These are phyloP conservation scores for Crossoptilon crossoptilon DNA, from an alignment of 2,797 vertebrate species.

Conservation along the genomic window DNA sequence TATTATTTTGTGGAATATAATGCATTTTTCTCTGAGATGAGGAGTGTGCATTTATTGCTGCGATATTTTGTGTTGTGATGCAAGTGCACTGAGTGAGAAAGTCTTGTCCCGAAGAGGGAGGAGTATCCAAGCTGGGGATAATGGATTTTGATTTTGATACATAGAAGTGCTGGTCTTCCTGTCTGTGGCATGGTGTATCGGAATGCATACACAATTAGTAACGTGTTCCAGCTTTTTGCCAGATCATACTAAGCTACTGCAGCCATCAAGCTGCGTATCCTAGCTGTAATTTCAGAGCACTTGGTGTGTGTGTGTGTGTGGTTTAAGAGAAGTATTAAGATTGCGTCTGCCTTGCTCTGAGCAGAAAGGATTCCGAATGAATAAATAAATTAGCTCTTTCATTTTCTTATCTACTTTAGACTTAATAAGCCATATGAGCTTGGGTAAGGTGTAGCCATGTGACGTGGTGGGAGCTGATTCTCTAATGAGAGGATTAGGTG, in stretches of 20 bases:
- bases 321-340: not conserved
- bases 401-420: not conserved
- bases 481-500: conserved; percentile 57
- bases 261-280: not conserved
- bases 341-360: not conserved
- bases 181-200: not conserved
- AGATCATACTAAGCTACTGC: not conserved
- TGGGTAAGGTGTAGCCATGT: not conserved
- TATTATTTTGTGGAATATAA: not conserved
- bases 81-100: not conserved
- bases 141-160: not conserved
- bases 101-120: not conserved
- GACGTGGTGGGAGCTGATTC: conserved; percentile 22
- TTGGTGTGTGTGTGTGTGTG: not conserved
- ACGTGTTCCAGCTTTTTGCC: not conserved
- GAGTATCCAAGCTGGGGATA: not conserved
- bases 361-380: not conserved
- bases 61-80: not conserved
- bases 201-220: not conserved
- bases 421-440: not conserved
- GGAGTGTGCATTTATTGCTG: not conserved
- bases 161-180: not conserved
- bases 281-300: not conserved
- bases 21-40: not conserved
- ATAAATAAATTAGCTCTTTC: not conserved